Evolutionary conservation across 2,797 vertebrate genomes (phyloP).

Genomic region (Brachyalestes nurse): DNA sequence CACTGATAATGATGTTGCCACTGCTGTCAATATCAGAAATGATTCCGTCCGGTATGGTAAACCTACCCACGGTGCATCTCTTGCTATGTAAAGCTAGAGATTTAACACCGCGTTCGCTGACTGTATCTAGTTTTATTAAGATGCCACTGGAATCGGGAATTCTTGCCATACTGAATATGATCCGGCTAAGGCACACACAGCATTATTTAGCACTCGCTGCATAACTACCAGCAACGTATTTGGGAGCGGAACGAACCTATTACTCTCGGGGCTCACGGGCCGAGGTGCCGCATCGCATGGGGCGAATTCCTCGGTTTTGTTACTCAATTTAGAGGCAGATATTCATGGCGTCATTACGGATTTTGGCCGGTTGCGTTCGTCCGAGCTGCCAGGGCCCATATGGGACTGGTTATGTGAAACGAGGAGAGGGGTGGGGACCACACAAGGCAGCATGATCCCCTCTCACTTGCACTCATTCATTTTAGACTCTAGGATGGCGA

Average conservation of each 20-base stretch:
- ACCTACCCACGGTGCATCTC: background rate
- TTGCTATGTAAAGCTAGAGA: background rate
- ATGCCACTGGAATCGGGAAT: constrained; percentile 70
- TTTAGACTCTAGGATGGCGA: constrained; percentile 16
- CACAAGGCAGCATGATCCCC: constrained; percentile 17
- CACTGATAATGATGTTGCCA: background rate
- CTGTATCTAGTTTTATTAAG: constrained; percentile 64
- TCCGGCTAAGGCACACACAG: constrained; percentile 60
- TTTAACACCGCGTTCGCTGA: constrained; percentile 49
- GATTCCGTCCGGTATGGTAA: background rate
- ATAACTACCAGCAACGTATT: constrained; percentile 54
- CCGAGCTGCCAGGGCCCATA: constrained; percentile 17
- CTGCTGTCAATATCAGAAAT: background rate
- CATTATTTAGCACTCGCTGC: constrained; percentile 62
- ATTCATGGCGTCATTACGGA: constrained; percentile 36
- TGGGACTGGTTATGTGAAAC: constrained; percentile 42
- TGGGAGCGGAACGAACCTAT: constrained; percentile 35
- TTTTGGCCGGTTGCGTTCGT: constrained; percentile 15
- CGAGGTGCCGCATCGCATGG: constrained; percentile 36
- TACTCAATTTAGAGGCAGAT: constrained; percentile 37
- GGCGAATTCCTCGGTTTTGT: constrained; percentile 41
- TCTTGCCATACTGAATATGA: constrained; percentile 65
- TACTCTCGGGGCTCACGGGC: constrained; percentile 12
- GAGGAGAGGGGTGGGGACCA: constrained; percentile 40
- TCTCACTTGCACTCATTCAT: constrained; percentile 4